Evolutionary conservation across 2,113 vertebrate species (phyloP).

Genomic region (Oncorhynchus kisutch): DNA sequence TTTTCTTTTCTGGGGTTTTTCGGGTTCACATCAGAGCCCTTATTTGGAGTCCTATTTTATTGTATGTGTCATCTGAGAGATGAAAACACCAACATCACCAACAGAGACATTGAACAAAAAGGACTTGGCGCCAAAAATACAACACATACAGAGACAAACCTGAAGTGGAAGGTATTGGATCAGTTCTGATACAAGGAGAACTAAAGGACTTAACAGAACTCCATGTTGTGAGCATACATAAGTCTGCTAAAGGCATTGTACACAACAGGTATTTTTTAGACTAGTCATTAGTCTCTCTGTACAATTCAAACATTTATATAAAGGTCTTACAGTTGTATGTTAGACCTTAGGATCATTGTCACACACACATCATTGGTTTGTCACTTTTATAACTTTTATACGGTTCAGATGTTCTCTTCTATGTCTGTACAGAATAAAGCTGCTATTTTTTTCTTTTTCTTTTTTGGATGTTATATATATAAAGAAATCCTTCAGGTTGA

Average conservation of each 20-base stretch:
- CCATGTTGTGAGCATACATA: slow-evolving; percentile 9
- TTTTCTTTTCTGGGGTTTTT: slow-evolving; percentile 36
- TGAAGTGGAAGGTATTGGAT: slow-evolving; percentile 48
- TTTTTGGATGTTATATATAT: slow-evolving; percentile 78
- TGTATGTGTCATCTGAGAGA: slow-evolving; percentile 41
- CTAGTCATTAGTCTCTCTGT: slow-evolving; percentile 76
- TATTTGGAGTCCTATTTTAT: slow-evolving; percentile 30
- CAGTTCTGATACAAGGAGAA: slow-evolving; percentile 30
- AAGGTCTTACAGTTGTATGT: slow-evolving; percentile 92
- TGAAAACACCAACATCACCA: slow-evolving; percentile 23
- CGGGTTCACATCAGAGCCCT: slow-evolving; percentile 25
- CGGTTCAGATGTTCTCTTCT: slow-evolving; percentile 94
- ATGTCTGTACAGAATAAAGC: slow-evolving; percentile 98
- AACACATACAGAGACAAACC: slow-evolving; percentile 25
- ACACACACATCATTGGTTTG: slow-evolving; percentile 89
- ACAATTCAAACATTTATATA: slow-evolving; percentile 75
- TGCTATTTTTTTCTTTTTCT: slow-evolving; percentile 97
- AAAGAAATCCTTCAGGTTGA: slow-evolving; percentile 89
- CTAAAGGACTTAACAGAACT: slow-evolving; percentile 9
- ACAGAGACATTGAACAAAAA: slow-evolving; percentile 26
- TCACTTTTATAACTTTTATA: slow-evolving; percentile 99
- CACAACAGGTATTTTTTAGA: slow-evolving; percentile 72
- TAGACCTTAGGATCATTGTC: slow-evolving; percentile 86
- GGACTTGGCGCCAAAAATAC: slow-evolving; percentile 38
- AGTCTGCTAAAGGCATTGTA: slow-evolving; percentile 61